Conservation (phyloP, 2,113 vertebrate species). For the Ahaetulla prasina region DNA sequence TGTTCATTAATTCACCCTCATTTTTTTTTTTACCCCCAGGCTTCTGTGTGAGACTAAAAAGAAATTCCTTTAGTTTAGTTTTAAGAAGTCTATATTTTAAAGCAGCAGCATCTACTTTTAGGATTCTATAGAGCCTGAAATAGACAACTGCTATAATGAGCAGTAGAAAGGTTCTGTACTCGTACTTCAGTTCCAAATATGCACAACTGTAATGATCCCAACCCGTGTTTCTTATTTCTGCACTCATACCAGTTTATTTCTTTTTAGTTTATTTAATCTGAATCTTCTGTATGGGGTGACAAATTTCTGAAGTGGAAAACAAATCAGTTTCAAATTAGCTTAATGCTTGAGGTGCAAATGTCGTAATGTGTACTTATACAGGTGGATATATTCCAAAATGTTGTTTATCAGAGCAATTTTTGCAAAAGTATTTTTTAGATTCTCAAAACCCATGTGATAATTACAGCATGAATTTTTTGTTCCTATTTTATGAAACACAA, state of each 20-base stretch:
- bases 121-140: not conserved
- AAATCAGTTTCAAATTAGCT: not conserved
- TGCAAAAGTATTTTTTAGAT: not conserved
- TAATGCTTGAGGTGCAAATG: not conserved
- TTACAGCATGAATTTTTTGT: not conserved
- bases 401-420: not conserved
- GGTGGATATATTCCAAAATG: not conserved
- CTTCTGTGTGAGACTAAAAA: not conserved
- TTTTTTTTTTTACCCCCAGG: not conserved
- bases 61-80: not conserved
- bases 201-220: not conserved
- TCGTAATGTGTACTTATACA: not conserved
- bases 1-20: not conserved
- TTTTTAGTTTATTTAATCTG: not conserved
- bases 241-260: not conserved
- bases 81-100: not conserved
- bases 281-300: not conserved
- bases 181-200: not conserved
- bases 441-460: not conserved
- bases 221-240: not conserved
- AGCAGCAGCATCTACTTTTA: not conserved
- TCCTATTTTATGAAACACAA: not conserved
- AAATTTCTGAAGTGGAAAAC: not conserved
- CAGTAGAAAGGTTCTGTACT: not conserved
- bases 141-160: not conserved